Conservation (phyloP, 2,113 vertebrate species). For the Rhinopomastus cyanomelas region DNA sequence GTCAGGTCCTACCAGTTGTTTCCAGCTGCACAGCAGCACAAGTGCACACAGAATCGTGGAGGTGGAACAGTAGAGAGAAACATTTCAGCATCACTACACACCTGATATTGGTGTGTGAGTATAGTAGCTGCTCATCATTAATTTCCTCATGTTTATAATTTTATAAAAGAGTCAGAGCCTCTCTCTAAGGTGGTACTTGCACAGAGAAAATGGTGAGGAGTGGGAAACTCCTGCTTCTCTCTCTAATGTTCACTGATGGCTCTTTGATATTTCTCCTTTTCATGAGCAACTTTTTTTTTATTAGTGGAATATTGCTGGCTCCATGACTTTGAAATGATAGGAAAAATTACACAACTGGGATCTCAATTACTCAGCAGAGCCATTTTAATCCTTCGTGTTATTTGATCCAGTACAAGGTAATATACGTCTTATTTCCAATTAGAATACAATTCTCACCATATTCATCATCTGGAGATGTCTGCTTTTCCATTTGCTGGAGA, state of each 20-base stretch:
- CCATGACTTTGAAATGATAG: conserved; percentile 41
- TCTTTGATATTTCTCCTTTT: conserved; percentile 43
- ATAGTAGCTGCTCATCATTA: neutral
- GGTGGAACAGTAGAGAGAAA: neutral
- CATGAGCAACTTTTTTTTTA: conserved; percentile 25
- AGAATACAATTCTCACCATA: conserved; percentile 65
- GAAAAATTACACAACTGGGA: conserved; percentile 60
- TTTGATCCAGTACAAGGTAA: conserved; percentile 66
- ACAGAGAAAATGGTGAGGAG: neutral
- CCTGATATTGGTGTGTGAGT: neutral
- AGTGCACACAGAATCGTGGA: neutral
- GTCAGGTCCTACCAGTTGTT: neutral
- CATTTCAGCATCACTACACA: neutral
- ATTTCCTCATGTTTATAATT: conserved; percentile 5
- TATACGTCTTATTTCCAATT: conserved; percentile 64
- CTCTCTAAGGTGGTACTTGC: neutral
- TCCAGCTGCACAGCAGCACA: neutral
- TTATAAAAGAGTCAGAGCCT: neutral
- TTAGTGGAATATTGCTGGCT: conserved; percentile 59
- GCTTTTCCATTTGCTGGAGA: conserved; percentile 58
- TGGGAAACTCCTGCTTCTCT: conserved; percentile 13
- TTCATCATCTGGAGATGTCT: conserved; percentile 62
- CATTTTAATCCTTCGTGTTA: conserved; percentile 69
- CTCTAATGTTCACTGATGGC: neutral
- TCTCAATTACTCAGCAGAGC: conserved; percentile 67